Base-by-base conservation (phyloP, 2,888 invertebrate genomes). In the Eristalis pertinax region DNA sequence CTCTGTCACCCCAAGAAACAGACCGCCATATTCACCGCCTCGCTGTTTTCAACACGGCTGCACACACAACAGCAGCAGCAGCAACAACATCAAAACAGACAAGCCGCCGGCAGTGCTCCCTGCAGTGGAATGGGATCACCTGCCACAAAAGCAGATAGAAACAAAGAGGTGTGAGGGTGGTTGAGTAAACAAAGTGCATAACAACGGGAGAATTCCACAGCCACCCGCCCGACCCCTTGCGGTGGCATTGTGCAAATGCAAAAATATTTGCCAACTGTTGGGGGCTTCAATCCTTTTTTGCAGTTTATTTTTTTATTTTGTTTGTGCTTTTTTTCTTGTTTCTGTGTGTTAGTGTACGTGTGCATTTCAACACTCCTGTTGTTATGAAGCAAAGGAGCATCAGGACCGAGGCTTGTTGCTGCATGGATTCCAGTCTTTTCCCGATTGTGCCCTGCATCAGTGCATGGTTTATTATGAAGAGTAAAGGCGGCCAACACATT, bases 261-360 rank as follows among this genome's bases (percentile, higher is more conserved):
- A 81, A n/a, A 68, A 81, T 85, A 85, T 85, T 81, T 81, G 41
- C 84, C 70, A 84, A 80, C 84, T 69, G 81, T 81, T 81, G 77
- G 64, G 73, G 62, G 64, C 41, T 65, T n/a, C 24, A 38, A 19
- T 13, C 10, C 19, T 35, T 67, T 43, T 69, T 7, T 32, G 4
- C 32, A 32, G 32, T 32, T 32, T 32, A 32, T 32, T 32, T 32
- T 32, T 32, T 26, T n/a, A n/a, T 5, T 29, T 29, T 29, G 4
- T 2, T 4, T 29, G 29, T 4, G 29, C 29, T 4, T 29, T 76
- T 63, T 73, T 73, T 69, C 15, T 15, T 35, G n/a, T 22, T 60
- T 64, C 41, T 70, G 35, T 56, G 29, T 67, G 8, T 8, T 8
- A 8, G 50, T 50, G 19, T 50, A 50, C 50, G 50, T 50, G n/a